These are phyloP conservation scores for Netelia melanura DNA, from an alignment of 2,888 invertebrate genomes.

Conservation along the genomic window DNA sequence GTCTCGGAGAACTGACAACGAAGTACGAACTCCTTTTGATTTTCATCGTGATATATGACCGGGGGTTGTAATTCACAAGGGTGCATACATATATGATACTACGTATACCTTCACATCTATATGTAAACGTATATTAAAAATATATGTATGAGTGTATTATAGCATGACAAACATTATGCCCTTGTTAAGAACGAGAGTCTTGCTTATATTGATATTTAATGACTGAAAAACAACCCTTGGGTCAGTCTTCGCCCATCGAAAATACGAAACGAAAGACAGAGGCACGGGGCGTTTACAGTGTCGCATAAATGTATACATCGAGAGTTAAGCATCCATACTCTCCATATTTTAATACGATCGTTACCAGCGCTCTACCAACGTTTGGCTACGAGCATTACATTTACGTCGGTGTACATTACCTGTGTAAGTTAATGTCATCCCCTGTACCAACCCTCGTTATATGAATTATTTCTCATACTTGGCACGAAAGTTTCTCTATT, in stretches of 20 bases:
- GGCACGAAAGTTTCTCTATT: not conserved
- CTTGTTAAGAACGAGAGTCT: not conserved
- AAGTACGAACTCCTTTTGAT: not conserved
- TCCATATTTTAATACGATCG: not conserved
- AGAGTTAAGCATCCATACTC: not conserved
- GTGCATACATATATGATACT: not conserved
- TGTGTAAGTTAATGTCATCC: not conserved
- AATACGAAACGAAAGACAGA: not conserved
- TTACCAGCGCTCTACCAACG: not conserved
- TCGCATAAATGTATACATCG: not conserved
- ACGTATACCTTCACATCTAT: not conserved
- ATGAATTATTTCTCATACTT: conserved; percentile 4
- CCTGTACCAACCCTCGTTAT: not conserved
- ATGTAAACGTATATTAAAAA: not conserved
- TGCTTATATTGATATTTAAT: conserved; percentile 48
- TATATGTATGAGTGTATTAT: not conserved
- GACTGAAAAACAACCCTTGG: conserved; percentile 40
- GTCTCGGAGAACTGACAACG: conserved; percentile 1
- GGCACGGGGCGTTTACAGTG: not conserved
- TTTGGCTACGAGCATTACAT: not conserved
- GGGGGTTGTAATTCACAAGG: not conserved
- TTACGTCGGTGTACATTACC: not conserved
- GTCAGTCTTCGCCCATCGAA: conserved; percentile 17
- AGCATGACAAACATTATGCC: not conserved
- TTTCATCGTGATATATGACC: conserved; percentile 10